Evolutionary conservation across 2,113 vertebrate genomes (phyloP).

Genomic region (Otocyon megalotis): DNA sequence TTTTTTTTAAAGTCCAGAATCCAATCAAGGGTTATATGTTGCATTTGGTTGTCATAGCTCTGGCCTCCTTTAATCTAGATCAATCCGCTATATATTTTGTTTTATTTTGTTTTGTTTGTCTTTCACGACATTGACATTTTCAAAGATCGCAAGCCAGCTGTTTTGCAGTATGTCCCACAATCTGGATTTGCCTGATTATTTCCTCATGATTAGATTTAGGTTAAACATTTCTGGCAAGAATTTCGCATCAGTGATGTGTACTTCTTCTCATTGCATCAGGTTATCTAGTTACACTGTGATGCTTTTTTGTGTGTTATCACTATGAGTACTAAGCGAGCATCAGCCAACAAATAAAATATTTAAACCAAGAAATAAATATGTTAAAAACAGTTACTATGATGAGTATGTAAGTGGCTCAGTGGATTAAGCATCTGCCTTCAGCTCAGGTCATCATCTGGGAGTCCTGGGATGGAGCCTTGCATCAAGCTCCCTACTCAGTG

Average conservation of each 20-base stretch:
- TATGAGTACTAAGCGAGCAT: background rate
- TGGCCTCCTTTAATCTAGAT: background rate
- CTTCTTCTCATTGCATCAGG: background rate
- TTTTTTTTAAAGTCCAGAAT: background rate
- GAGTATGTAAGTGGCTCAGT: too few relatives aligned
- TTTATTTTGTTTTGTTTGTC: conserved; percentile 24
- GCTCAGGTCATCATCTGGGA: too few relatives aligned
- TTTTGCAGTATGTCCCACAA: conserved; percentile 8
- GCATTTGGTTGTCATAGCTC: background rate
- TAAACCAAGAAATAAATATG: conserved; percentile 11
- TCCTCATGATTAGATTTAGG: conserved; percentile 45
- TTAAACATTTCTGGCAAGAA: conserved; percentile 53
- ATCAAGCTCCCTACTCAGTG: too few relatives aligned
- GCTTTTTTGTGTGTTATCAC: conserved; percentile 20
- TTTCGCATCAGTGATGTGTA: background rate
- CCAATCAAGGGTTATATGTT: background rate
- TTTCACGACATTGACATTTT: conserved; percentile 19
- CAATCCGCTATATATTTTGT: background rate
- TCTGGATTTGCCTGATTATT: conserved; percentile 28
- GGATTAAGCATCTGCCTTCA: too few relatives aligned
- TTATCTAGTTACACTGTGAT: background rate
- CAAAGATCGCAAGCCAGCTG: conserved; percentile 31
- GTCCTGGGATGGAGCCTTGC: too few relatives aligned
- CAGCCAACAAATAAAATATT: conserved; percentile 25
- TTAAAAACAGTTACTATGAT: conserved; percentile 17